Base-by-base conservation (phyloP, 1,140 invertebrate species). In the Eumeta japonica region DNA sequence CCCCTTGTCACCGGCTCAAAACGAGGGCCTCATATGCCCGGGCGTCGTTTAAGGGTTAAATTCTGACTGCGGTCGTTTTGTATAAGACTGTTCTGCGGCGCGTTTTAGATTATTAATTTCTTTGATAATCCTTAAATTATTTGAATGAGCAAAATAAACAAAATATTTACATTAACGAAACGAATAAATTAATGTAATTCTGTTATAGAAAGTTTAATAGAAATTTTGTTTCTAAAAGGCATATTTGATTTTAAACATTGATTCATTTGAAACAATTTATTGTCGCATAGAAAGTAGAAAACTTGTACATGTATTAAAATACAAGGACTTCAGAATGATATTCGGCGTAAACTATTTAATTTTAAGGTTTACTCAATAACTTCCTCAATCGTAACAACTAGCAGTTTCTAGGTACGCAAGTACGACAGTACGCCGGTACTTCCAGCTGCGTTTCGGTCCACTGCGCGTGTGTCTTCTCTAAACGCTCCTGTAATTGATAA, bases 401-500 rank as follows among this genome's bases (percentile, higher is more conserved):
- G n/a, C n/a, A n/a, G n/a, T 24, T 12, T 28, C 13, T 28, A 47
- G 29, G 38, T 37, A 28, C n/a, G 15, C 32, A 37, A 37, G 37
- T 41, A 43, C 37, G 31, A 16, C 39, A 43, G 39, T 41, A 49
- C 41, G 42, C 57, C 65, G 67, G 65, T 62, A 63, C 66, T 67
- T 71, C 43, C 57, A n/a, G 43, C 38, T 45, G 43, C 52, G 32
- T n/a, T n/a, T 51, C 56, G 41, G 43, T 47, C 46, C 52, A 38
- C 24, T 42, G 52, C 46, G 51, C 50, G 48, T 51, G 61, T 57
- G 49, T 49, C 55, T n/a, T n/a, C n/a, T n/a, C 45, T 56, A 61
- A 67, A 65, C 56, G 60, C 58, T 55, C 67, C 59, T 52, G 57
- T 72, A 72, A 72, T 72, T 72, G 67, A 65, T 68, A 72, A 72